phyloP scores from a whole-genome alignment of 1,140 invertebrate genomes.

The Patella vulgata region DNA sequence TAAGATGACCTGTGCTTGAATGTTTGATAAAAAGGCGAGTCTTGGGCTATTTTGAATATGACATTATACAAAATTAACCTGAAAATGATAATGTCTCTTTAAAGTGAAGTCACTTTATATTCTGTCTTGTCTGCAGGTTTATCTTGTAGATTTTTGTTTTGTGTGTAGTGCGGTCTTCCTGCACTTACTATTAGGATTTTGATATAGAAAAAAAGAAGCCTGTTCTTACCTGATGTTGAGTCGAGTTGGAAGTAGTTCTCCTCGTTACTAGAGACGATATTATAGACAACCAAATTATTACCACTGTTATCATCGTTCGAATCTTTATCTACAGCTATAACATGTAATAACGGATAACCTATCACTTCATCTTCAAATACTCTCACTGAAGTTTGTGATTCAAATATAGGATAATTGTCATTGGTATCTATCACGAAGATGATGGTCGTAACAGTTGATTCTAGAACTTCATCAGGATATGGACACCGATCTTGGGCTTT shows the following conservation, averaged over 20 bases:
- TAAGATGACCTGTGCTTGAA: too few relatives aligned
- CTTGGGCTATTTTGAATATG: too few relatives aligned
- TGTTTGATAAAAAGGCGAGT: too few relatives aligned
- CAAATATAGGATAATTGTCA: constrained; percentile 77
- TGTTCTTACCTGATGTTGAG: constrained; percentile 70
- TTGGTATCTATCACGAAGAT: constrained; percentile 82
- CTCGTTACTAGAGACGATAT: constrained; percentile 75
- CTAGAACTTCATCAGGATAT: constrained; percentile 75
- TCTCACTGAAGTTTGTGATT: constrained; percentile 48
- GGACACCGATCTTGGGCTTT: constrained; percentile 83
- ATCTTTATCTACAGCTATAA: constrained; percentile 88
- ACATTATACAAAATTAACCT: too few relatives aligned
- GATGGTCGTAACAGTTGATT: constrained; percentile 81
- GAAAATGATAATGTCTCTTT: too few relatives aligned
- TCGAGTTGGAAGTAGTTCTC: constrained; percentile 89
- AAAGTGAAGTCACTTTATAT: too few relatives aligned
- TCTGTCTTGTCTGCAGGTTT: too few relatives aligned
- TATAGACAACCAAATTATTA: constrained; percentile 84
- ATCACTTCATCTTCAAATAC: constrained; percentile 70
- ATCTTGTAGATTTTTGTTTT: too few relatives aligned
- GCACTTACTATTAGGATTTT: too few relatives aligned
- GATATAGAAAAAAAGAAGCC: neutral
- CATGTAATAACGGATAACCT: constrained; percentile 76
- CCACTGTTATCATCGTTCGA: constrained; percentile 81
- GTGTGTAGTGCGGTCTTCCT: too few relatives aligned